Evolutionary conservation across 2,888 invertebrate genomes (phyloP), one percentile per base, ranked within the genome.

Genomic region (Caenorhabditis japonica): DNA sequence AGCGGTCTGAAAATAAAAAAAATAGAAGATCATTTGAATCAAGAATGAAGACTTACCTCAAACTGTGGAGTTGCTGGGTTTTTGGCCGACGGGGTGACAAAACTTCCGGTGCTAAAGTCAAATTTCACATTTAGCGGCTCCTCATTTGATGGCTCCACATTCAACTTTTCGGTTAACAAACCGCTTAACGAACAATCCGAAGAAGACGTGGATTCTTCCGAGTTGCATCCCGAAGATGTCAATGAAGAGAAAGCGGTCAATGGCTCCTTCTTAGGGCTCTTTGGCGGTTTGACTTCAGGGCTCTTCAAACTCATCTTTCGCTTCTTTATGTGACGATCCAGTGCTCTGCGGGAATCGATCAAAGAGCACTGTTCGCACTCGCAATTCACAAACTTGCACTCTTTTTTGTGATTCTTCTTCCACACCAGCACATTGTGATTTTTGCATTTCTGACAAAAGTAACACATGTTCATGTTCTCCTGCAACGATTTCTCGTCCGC

Each of bases 361-460:
- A 85, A 56, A 39, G 80, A 81, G 64, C 85, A 85, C 49, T 83
- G 82, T 7, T 79, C 80, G 61, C 85, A 85, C 10, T 69, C 68
- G 46, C 85, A 85, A 25, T 77, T 80, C 4, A 77, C 75, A 64
- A 72, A 85, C 12, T 76, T 75, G 43, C 85, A 85, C 38, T 80
- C 75, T 55, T 84, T 80, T 61, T 85, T 85, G 76, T 85, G 85
- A 51, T 85, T 81, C 76, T 85, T 85, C 72, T 85, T 85, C 84
- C 85, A 85, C 68, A 81, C 81, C 12, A 85, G 70, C 12, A 83
- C 69, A 17, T 82, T 83, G 56, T 85, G 85, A 56, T 85, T 85
- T 62, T 85, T 85, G 77, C 85, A 85, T 69, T 85, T 85, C 55
- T 85, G 85, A 56, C 85, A 85, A 60, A 85, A 84, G 71, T 85